These are phyloP conservation scores for Ageneiosus marmoratus DNA, from an alignment of 2,113 vertebrate species.

Conservation along the genomic window DNA sequence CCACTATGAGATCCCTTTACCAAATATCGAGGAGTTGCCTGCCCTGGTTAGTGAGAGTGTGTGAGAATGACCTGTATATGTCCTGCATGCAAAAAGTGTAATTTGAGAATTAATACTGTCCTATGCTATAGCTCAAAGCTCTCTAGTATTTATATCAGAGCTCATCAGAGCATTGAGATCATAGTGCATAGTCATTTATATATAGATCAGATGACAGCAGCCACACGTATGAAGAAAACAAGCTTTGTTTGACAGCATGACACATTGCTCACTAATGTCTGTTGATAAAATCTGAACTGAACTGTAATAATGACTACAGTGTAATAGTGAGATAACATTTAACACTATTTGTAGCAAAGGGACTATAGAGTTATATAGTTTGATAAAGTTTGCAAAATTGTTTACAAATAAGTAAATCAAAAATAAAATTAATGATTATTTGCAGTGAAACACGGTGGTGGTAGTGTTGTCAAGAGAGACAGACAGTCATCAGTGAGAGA, in stretches of 20 bases:
- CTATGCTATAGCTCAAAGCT: conserved; percentile 16
- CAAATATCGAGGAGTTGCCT: conserved; percentile 98
- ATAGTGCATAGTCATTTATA: conserved; percentile 2
- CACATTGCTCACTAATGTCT: neutral
- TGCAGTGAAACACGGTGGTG: neutral
- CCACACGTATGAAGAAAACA: neutral
- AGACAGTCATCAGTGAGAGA: neutral
- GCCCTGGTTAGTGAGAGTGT: conserved; percentile 90
- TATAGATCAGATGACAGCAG: neutral
- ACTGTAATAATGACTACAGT: neutral
- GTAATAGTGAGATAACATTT: neutral
- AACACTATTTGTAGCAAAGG: neutral
- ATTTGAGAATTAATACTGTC: conserved; percentile 30
- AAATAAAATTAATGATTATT: neutral
- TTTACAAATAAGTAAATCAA: neutral
- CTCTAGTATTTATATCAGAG: neutral
- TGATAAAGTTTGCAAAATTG: neutral
- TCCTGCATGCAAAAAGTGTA: conserved; percentile 52
- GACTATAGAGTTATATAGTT: neutral
- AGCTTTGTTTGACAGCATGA: neutral
- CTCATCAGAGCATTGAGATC: neutral
- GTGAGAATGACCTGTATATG: conserved; percentile 51
- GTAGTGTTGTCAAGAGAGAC: neutral
- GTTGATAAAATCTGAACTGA: neutral
- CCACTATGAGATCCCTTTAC: conserved; percentile 96